These are phyloP conservation scores for Platygyra sinensis DNA, from an alignment of 64 coral and sea anemone species.

Conservation along the genomic window DNA sequence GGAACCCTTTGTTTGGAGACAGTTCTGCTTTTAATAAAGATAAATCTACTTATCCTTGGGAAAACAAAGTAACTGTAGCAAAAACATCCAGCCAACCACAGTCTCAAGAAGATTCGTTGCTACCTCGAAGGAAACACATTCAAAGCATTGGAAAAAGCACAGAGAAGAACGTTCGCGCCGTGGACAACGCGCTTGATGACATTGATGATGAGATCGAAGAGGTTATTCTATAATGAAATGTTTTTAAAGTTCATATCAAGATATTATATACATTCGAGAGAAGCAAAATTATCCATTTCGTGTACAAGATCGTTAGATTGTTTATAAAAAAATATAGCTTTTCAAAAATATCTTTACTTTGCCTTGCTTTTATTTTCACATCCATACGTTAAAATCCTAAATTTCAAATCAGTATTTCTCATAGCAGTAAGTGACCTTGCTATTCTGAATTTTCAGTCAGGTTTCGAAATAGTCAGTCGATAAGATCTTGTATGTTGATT, in stretches of 20 bases:
- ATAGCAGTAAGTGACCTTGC: neutral
- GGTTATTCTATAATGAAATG: conserved; percentile 68
- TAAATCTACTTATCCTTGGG: conserved; percentile 80
- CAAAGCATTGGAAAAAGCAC: conserved; percentile 54
- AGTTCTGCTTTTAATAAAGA: conserved; percentile 36
- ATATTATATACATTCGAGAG: neutral
- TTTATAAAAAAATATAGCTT: neutral
- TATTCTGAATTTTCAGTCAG: neutral
- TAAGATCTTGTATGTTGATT: neutral
- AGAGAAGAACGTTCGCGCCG: conserved; percentile 58
- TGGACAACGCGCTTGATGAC: conserved; percentile 66
- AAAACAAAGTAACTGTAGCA: conserved; percentile 75
- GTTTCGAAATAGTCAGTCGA: neutral
- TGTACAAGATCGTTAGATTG: neutral
- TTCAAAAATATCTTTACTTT: neutral
- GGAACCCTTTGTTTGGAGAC: conserved; percentile 52
- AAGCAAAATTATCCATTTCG: neutral
- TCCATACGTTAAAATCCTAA: neutral
- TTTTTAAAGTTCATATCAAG: neutral
- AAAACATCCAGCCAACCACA: conserved; percentile 22
- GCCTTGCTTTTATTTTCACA: neutral
- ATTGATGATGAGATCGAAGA: conserved; percentile 91
- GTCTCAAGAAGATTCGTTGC: conserved; percentile 45
- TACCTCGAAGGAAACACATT: conserved; percentile 58
- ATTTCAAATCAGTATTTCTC: too few species aligned